phyloP scores from a whole-genome alignment of 2,888 invertebrate genomes.

The Harmothoe impar region DNA sequence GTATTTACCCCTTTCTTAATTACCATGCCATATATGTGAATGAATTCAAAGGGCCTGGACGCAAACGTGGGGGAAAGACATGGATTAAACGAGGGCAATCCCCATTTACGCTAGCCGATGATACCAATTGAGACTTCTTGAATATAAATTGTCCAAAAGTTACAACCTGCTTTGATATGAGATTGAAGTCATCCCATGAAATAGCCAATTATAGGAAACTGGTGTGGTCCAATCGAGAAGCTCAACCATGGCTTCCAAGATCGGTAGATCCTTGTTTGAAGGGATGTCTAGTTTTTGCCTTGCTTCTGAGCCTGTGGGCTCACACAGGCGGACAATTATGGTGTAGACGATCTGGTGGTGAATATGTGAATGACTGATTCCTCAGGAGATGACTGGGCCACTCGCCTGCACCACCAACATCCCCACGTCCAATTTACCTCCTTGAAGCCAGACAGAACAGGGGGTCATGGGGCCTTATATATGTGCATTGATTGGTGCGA shows the following conservation, averaged over 20 bases:
- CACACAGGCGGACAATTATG: conserved; percentile 6
- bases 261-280: neutral
- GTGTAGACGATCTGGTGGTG: neutral
- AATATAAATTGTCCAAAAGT: too few relatives aligned
- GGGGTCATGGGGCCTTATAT: neutral
- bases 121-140: too few relatives aligned
- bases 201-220: conserved; percentile 8
- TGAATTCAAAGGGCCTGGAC: too few relatives aligned
- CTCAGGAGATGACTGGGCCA: conserved; percentile 2
- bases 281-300: neutral
- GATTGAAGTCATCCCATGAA: neutral
- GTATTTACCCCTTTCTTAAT: neutral
- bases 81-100: too few relatives aligned
- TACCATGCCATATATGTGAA: too few relatives aligned
- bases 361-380: conserved; percentile 37
- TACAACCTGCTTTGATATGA: neutral
- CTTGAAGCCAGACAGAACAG: neutral
- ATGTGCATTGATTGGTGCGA: neutral
- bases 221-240: neutral
- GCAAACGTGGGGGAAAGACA: too few relatives aligned
- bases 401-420: neutral
- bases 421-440: conserved; percentile 34
- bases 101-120: too few relatives aligned
- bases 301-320: neutral
- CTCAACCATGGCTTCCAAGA: neutral